These are phyloP conservation scores for Heloderma charlesbogerti DNA, from an alignment of 2,113 vertebrate genomes.

Conservation along the genomic window DNA sequence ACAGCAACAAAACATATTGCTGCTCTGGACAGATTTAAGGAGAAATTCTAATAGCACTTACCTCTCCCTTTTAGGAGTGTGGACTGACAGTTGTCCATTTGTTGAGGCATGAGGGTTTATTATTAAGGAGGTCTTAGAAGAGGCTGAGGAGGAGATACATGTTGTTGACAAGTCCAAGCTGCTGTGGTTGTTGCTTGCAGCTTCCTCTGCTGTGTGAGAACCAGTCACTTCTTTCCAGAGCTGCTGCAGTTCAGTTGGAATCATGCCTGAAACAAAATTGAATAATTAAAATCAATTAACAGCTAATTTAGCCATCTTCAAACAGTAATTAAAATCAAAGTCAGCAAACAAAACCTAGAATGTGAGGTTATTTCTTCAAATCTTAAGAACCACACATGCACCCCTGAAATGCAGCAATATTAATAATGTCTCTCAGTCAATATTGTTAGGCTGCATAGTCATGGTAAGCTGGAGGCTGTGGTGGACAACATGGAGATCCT, in stretches of 20 bases:
- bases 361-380: conserved; percentile 61
- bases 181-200: conserved; percentile 86
- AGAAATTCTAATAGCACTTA: conserved; percentile 69
- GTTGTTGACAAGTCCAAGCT: conserved; percentile 92
- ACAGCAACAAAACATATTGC: neutral
- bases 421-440: neutral
- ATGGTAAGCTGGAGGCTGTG: neutral
- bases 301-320: conserved; percentile 94
- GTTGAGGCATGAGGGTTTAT: conserved; percentile 94
- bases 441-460: neutral
- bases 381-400: neutral
- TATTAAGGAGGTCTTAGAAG: conserved; percentile 90
- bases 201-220: conserved; percentile 89
- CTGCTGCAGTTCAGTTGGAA: conserved; percentile 99
- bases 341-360: conserved; percentile 96
- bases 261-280: conserved; percentile 99
- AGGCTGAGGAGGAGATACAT: conserved; percentile 84
- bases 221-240: conserved; percentile 99
- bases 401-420: neutral
- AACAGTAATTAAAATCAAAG: conserved; percentile 96
- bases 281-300: conserved; percentile 99
- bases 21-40: neutral
- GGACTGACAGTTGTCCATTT: conserved; percentile 93
- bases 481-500: neutral
- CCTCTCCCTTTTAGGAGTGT: conserved; percentile 94